Percentiles rank a stretch among this genome's conserved stretches.
Evolutionary conservation across 2,797 vertebrate species (phyloP).

Genomic region (Aselliscus stoliczkanus): DNA sequence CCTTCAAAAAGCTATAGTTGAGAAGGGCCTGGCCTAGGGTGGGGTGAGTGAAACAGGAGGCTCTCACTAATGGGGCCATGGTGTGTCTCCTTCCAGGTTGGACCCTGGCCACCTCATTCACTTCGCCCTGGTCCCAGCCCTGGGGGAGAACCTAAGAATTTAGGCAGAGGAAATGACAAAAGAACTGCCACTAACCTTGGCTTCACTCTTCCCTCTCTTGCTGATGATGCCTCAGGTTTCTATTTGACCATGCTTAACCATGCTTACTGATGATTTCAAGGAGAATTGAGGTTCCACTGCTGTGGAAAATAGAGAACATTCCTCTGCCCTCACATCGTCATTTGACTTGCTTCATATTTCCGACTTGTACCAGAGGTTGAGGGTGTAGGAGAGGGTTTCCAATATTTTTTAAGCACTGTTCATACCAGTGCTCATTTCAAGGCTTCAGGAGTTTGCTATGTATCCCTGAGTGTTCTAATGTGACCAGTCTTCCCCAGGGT

Average conservation of each 20-base stretch:
- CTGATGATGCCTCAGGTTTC: neutral
- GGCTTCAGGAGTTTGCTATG: neutral
- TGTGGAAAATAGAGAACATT: neutral
- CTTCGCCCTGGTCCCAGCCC: neutral
- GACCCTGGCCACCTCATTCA: fast-evolving
- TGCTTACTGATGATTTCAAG: neutral
- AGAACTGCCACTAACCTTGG: neutral
- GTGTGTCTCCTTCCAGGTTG: neutral
- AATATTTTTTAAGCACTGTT: neutral
- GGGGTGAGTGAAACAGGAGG: neutral
- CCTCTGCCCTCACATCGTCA: neutral
- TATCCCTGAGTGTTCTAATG: neutral
- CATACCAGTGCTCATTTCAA: neutral
- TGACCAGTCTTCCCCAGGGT: neutral
- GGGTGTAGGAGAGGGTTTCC: neutral
- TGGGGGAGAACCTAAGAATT: neutral
- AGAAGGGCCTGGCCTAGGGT: neutral
- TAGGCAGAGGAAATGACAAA: neutral
- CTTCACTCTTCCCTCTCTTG: neutral
- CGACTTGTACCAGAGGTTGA: neutral
- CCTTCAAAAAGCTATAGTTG: neutral
- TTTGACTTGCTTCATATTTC: neutral
- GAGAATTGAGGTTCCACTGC: neutral
- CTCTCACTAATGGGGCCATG: neutral
- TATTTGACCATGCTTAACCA: neutral